Conservation (phyloP, 2,888 invertebrate genomes). For the Mythimna ferrago region DNA sequence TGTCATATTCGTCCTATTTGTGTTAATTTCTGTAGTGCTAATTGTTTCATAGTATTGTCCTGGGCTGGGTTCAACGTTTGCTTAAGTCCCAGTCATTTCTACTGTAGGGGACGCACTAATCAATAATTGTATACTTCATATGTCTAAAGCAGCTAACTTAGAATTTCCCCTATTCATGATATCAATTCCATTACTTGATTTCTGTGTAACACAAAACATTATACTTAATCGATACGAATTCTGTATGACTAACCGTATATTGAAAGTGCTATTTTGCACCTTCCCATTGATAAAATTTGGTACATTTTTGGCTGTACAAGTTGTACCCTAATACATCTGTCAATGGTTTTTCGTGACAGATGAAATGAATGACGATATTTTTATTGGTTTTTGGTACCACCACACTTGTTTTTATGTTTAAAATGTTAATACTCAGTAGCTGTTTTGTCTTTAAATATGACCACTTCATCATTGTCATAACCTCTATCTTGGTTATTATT, state of each 20-base stretch:
- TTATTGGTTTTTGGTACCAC: neutral
- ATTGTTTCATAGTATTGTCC: constrained; percentile 40
- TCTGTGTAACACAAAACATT: constrained; percentile 18
- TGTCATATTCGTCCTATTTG: constrained; percentile 56
- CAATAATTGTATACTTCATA: constrained; percentile 43
- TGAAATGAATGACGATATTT: constrained; percentile 53
- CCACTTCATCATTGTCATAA: neutral
- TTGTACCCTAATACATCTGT: constrained; percentile 29
- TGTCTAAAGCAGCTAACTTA: neutral
- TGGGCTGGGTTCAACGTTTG: constrained; percentile 37
- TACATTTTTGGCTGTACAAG: constrained; percentile 32
- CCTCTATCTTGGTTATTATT: neutral
- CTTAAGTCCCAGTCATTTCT: constrained; percentile 26
- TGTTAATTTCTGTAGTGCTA: constrained; percentile 45
- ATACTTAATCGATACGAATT: constrained; percentile 36
- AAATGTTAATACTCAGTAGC: neutral
- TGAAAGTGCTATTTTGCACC: constrained; percentile 42
- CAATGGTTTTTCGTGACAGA: constrained; percentile 46
- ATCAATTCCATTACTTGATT: constrained; percentile 4
- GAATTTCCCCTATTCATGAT: constrained; percentile 3
- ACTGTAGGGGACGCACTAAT: constrained; percentile 32
- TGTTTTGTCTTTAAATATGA: neutral
- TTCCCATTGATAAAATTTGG: constrained; percentile 23
- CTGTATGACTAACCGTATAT: constrained; percentile 16
- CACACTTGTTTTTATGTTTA: neutral